Evolutionary conservation across 2,797 vertebrate species (phyloP).

Genomic region (Sarcophilus harrisii): DNA sequence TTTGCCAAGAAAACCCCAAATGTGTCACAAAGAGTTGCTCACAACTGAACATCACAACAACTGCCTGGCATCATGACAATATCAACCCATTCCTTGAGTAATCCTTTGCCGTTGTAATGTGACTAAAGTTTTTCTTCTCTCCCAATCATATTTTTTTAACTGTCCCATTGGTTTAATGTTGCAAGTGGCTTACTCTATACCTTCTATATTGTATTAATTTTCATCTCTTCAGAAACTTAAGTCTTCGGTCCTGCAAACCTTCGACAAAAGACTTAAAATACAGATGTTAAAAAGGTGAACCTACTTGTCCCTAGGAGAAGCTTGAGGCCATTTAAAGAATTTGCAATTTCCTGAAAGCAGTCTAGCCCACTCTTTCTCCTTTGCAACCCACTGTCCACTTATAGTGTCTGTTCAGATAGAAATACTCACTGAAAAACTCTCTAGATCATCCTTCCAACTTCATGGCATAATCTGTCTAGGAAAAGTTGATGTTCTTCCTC

Average conservation of each 20-base stretch:
- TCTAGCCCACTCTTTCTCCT: not conserved
- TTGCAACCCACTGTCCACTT: not conserved
- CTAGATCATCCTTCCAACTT: not conserved
- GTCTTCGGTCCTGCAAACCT: not conserved
- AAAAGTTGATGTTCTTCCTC: not conserved
- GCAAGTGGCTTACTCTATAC: not conserved
- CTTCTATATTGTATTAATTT: not conserved
- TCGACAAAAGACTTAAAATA: not conserved
- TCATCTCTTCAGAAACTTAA: not conserved
- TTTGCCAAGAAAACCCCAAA: too few relatives aligned
- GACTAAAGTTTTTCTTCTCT: not conserved
- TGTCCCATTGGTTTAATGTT: not conserved
- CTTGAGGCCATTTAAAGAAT: not conserved
- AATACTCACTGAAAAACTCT: not conserved
- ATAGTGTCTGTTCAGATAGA: not conserved
- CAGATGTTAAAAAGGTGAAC: not conserved
- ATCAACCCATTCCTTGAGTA: not conserved
- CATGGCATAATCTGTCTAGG: not conserved
- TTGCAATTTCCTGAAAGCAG: not conserved
- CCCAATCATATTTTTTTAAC: not conserved
- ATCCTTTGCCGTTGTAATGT: not conserved
- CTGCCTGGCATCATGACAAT: not conserved
- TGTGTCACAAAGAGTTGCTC: too few relatives aligned
- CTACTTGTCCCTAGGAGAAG: not conserved
- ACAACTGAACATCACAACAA: too few relatives aligned